phyloP scores from a whole-genome alignment of 2,113 vertebrate species.

The Catharus minimus region DNA sequence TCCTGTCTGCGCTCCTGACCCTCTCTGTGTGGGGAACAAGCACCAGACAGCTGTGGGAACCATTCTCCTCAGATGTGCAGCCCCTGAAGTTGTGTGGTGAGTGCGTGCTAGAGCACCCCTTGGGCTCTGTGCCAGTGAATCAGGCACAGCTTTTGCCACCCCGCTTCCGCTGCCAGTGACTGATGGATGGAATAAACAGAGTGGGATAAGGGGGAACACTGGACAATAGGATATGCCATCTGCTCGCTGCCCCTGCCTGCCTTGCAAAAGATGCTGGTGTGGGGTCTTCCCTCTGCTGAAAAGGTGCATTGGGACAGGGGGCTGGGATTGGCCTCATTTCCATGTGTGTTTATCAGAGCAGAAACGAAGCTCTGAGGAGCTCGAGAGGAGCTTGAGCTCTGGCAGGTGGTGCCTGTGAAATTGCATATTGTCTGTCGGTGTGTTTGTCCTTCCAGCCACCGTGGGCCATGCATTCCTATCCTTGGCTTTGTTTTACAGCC shows the following conservation, averaged over 20 bases:
- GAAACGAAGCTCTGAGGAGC: background rate
- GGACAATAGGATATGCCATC: background rate
- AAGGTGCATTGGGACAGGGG: rapidly evolving
- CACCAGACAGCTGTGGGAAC: background rate
- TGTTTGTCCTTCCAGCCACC: background rate
- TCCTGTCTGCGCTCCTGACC: rapidly evolving
- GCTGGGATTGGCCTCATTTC: background rate
- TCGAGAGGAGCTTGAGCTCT: background rate
- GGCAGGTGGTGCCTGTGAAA: background rate
- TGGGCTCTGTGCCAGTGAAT: background rate
- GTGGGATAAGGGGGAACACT: background rate
- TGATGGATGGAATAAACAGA: background rate
- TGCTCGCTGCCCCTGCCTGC: rapidly evolving
- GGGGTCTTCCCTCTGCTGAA: background rate
- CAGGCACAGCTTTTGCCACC: background rate
- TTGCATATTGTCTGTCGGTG: rapidly evolving
- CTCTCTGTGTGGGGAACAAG: background rate
- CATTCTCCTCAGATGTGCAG: background rate
- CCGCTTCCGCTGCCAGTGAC: rapidly evolving
- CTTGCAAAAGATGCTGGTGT: background rate
- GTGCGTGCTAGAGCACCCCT: background rate
- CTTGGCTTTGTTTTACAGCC: background rate
- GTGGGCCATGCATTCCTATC: rapidly evolving
- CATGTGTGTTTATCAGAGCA: background rate
- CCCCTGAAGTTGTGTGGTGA: background rate